Evolutionary conservation across 64 coral and sea anemone genomes (phyloP).

Genomic region (Acropora tenuis): DNA sequence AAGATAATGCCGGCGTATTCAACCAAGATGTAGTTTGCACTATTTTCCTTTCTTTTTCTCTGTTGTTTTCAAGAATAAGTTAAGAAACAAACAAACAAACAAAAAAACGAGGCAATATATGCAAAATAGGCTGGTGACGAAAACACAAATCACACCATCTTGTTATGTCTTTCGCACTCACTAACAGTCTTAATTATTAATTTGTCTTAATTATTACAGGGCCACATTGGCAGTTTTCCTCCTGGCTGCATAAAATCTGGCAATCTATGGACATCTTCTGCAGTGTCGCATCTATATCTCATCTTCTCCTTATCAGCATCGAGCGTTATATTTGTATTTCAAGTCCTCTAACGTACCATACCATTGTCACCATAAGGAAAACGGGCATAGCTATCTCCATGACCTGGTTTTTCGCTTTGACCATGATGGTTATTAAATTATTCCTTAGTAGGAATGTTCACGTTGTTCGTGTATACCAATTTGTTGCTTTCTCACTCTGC

Average conservation of each 20-base stretch:
- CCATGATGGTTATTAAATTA: constrained; percentile 72
- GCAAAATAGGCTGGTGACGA: too few relatives aligned
- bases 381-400: constrained; percentile 64
- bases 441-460: constrained; percentile 31
- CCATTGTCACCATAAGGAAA: constrained; percentile 72
- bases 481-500: constrained; percentile 71
- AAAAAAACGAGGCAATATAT: too few relatives aligned
- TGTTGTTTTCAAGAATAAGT: too few relatives aligned
- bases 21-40: too few relatives aligned
- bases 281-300: constrained; percentile 83
- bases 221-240: constrained; percentile 70
- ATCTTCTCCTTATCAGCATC: constrained; percentile 83
- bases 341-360: constrained; percentile 75
- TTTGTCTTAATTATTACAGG: constrained; percentile 6
- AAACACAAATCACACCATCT: too few relatives aligned
- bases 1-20: too few relatives aligned
- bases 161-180: too few relatives aligned
- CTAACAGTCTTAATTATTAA: too few relatives aligned
- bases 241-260: constrained; percentile 68
- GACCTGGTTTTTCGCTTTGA: constrained; percentile 67
- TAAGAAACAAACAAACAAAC: too few relatives aligned
- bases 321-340: constrained; percentile 92
- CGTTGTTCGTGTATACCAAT: constrained; percentile 64
- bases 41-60: too few relatives aligned
- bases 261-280: constrained; percentile 81